phyloP scores from a whole-genome alignment of 2,113 vertebrate genomes.

The Ailuropoda melanoleuca region DNA sequence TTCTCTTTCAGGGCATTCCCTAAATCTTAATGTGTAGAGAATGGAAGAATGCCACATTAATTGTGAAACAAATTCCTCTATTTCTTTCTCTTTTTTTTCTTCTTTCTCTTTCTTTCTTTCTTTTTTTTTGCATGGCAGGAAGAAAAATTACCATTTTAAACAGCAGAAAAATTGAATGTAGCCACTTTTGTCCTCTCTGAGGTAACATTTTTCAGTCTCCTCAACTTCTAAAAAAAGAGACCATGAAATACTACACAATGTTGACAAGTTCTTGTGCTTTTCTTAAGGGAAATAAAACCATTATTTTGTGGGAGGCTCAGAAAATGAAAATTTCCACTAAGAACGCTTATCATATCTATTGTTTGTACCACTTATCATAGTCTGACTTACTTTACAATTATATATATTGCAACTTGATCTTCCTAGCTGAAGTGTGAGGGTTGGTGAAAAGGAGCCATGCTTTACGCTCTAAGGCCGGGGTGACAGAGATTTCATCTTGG shows the following conservation, averaged over 20 bases:
- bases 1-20: constrained; percentile 34
- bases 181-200: not conserved
- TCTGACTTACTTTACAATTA: not conserved
- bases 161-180: not conserved
- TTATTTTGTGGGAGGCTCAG: not conserved
- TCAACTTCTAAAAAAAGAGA: not conserved
- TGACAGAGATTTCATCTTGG: not conserved
- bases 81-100: not conserved
- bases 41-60: not conserved
- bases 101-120: not conserved
- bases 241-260: not conserved
- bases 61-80: not conserved
- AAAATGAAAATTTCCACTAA: not conserved
- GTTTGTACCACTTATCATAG: not conserved
- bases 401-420: not conserved
- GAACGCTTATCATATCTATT: not conserved
- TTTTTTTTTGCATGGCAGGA: not conserved
- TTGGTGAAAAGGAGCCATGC: not conserved
- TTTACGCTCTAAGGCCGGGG: not conserved
- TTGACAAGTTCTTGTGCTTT: not conserved
- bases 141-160: constrained; percentile 44
- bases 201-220: not conserved
- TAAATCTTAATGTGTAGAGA: not conserved
- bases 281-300: not conserved
- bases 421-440: not conserved